Percentiles rank a stretch among this genome's conserved stretches.
Evolutionary conservation across 1,140 invertebrate species (phyloP).

Genomic region (Phocides pigmalion): DNA sequence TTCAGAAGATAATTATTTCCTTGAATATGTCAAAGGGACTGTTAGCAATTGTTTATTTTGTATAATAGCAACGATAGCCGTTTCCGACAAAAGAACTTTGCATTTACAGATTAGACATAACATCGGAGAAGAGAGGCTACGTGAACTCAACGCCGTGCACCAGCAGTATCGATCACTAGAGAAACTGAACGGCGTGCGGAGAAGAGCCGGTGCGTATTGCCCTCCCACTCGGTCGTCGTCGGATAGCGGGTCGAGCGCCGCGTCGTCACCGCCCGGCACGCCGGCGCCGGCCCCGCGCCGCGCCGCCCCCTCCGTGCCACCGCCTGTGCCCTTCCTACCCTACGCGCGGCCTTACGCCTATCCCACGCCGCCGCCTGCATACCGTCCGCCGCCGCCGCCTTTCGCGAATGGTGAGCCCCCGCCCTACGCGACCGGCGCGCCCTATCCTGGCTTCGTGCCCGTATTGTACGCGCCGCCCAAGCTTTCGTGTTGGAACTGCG

Average conservation of each 20-base stretch:
- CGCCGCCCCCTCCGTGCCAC: conserved; percentile 76
- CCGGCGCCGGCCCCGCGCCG: conserved; percentile 64
- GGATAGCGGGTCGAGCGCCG: conserved; percentile 85
- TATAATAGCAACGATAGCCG: too few species aligned
- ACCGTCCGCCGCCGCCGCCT: conserved; percentile 66
- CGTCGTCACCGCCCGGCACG: conserved; percentile 85
- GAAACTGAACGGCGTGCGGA: conserved; percentile 79
- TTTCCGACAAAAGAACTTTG: background rate
- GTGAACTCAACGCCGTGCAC: conserved; percentile 79
- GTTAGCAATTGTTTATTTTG: too few species aligned
- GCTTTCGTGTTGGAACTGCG: conserved; percentile 90
- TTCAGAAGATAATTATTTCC: too few species aligned
- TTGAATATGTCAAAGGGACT: too few species aligned
- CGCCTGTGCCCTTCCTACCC: conserved; percentile 78
- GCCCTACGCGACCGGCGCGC: conserved; percentile 67
- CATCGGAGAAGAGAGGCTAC: conserved; percentile 66
- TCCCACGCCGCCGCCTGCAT: conserved; percentile 74
- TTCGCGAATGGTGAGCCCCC: conserved; percentile 77
- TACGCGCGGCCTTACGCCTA: conserved; percentile 82
- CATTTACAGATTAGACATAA: conserved; percentile 82
- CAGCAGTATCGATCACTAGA: conserved; percentile 85
- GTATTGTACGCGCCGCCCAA: conserved; percentile 84
- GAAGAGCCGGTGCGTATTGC: conserved; percentile 73
- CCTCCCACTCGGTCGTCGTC: conserved; percentile 80
- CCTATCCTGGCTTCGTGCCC: conserved; percentile 81